phyloP scores from a whole-genome alignment of 2,888 invertebrate genomes.

The Hydropsyche betteni region DNA sequence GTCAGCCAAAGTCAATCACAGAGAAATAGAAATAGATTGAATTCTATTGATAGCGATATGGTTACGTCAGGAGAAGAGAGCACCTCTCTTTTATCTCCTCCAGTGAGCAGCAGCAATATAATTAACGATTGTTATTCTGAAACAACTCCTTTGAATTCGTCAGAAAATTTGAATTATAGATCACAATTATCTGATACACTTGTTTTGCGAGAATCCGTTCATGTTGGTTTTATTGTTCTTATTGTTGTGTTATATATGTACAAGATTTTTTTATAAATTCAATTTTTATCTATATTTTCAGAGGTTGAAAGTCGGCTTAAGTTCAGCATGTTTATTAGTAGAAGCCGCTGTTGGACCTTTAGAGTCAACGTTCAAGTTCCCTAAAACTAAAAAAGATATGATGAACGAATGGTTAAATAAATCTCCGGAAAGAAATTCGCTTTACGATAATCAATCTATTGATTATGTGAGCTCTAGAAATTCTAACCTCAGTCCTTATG shows the following conservation, averaged over 20 bases:
- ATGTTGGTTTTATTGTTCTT: conserved; percentile 41
- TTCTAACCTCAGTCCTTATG: conserved; percentile 52
- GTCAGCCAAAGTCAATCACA: conserved; percentile 65
- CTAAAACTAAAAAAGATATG: conserved; percentile 90
- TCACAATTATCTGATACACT: conserved; percentile 54
- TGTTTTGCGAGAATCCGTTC: conserved; percentile 53
- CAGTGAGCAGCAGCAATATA: conserved; percentile 23
- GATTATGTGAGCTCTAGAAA: conserved; percentile 30
- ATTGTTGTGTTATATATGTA: background rate
- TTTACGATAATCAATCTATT: conserved; percentile 56
- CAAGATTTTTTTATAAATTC: conserved; percentile 8
- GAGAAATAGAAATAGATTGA: conserved; percentile 72
- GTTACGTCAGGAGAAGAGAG: conserved; percentile 80
- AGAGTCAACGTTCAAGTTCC: conserved; percentile 86
- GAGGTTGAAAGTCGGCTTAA: conserved; percentile 63
- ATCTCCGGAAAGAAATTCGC: conserved; percentile 68
- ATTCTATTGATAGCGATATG: conserved; percentile 80
- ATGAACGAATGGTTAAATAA: conserved; percentile 92
- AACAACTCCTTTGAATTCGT: conserved; percentile 30
- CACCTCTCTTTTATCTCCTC: conserved; percentile 52
- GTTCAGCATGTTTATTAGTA: conserved; percentile 82
- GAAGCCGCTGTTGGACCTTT: conserved; percentile 86
- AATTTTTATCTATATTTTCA: conserved; percentile 36
- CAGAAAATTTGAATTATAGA: conserved; percentile 37
- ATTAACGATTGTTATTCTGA: conserved; percentile 36